Evolutionary conservation across 2,888 invertebrate species (phyloP), one percentile per base, ranked within the genome.

Genomic region (Ryuthela nishihirai): DNA sequence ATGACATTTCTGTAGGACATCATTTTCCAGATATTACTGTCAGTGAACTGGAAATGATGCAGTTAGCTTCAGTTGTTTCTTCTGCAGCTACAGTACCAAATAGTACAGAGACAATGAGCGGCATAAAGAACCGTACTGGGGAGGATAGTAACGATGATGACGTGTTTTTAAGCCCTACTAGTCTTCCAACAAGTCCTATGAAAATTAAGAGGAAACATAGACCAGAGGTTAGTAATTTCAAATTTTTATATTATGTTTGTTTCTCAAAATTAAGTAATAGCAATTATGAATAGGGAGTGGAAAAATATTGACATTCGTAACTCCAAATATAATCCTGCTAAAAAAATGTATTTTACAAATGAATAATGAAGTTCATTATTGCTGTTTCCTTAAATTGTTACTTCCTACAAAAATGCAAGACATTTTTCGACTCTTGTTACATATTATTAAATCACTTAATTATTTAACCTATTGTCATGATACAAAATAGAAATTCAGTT

Each of bases 131-230:
- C 9, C 38, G 44, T 12, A 29, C 18, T 18, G 62, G 56, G 21
- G 63, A 66, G 7, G 85, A 84, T 59, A 81, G 83, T 65, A 85
- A 85, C 9, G 79, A 82, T 47, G 84, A 85, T 66, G 86, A 87
- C 66, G 84, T 87, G 32, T 87, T 89, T 71, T 79, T 88, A 64
- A 87, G 85, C 75, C 88, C 88, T 67, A 70, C 73, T 69, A 85
- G 83, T 72, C 81, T 85, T 65, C 81, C 85, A 23, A 68, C 70
- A 17, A 71, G 70, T 54, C 70, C 72, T 1, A 64, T 71, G 21
- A 69, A 71, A 64, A 67, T 69, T 23, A 72, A 71, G 61, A 68
- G 72, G 43, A 74, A 74, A 64, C 71, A 72, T 46, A 67, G 74
- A 25, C 76, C 76, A 15, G 74, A 75, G 29, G 62, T 62, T 25